Percentiles rank a stretch among this genome's conserved stretches.
These are phyloP conservation scores for Parapsyche elsis DNA, from an alignment of 1,140 invertebrate genomes.

Conservation along the genomic window DNA sequence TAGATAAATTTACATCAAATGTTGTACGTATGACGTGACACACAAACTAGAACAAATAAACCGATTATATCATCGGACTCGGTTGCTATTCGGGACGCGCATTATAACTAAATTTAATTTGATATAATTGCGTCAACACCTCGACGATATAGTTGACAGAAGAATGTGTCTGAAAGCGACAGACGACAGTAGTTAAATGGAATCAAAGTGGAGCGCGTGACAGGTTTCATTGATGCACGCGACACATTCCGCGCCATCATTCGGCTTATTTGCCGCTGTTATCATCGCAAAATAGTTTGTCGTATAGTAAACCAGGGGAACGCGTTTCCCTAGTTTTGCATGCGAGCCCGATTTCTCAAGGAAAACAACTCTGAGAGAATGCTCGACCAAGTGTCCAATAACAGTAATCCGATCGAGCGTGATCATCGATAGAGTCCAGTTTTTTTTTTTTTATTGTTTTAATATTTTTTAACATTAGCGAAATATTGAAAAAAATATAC, in stretches of 20 bases:
- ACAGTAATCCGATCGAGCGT: slow-evolving; percentile 22
- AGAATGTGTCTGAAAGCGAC: too few relatives aligned
- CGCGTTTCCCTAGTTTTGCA: slow-evolving; percentile 17
- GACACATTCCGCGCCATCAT: slow-evolving; percentile 1
- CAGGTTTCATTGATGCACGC: slow-evolving; percentile 33
- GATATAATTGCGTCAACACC: background rate
- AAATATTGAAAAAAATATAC: too few relatives aligned
- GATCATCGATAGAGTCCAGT: background rate
- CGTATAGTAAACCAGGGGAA: background rate
- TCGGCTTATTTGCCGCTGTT: background rate
- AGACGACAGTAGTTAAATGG: too few relatives aligned
- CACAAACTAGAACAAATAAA: too few relatives aligned
- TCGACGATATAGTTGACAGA: background rate
- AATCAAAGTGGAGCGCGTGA: slow-evolving; percentile 15
- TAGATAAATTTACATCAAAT: too few relatives aligned
- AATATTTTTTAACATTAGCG: background rate
- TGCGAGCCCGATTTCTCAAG: slow-evolving; percentile 26
- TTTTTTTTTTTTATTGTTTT: slow-evolving; percentile 3
- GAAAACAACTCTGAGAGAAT: background rate
- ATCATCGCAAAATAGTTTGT: background rate
- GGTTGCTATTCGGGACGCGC: too few relatives aligned
- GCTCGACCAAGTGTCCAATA: slow-evolving; percentile 8
- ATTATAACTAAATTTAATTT: too few relatives aligned
- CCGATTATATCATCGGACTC: too few relatives aligned
- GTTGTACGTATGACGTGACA: too few relatives aligned